These are phyloP conservation scores for Muschampia staudingeri DNA, from an alignment of 2,888 invertebrate genomes.

Conservation along the genomic window DNA sequence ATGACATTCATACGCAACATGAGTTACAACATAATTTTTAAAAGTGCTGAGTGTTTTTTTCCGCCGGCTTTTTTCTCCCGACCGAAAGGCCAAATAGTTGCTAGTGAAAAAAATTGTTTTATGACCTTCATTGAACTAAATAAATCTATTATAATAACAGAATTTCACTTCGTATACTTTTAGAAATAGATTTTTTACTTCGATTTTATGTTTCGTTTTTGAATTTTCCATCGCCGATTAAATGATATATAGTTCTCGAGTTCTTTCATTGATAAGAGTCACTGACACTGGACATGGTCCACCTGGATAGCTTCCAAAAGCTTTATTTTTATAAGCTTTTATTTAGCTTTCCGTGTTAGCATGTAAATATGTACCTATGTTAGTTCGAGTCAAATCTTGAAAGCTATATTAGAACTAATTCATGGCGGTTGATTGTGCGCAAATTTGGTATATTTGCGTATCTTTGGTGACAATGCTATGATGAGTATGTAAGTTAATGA, in stretches of 20 bases:
- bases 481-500: too few species aligned
- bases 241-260: neutral
- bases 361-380: neutral
- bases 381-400: neutral
- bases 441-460: too few species aligned
- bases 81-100: too few species aligned
- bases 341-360: neutral
- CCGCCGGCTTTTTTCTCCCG: too few species aligned
- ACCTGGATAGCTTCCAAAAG: constrained; percentile 20
- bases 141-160: too few species aligned
- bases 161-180: neutral
- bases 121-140: too few species aligned
- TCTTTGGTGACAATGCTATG: too few species aligned
- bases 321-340: constrained; percentile 7
- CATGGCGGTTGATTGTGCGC: too few species aligned
- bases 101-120: too few species aligned
- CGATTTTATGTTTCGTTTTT: neutral
- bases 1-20: too few species aligned
- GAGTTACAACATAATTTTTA: too few species aligned
- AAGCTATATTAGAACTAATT: neutral
- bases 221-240: neutral
- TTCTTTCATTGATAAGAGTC: constrained; percentile 20
- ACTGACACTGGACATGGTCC: constrained; percentile 22
- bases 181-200: neutral
- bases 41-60: too few species aligned